Conservation (phyloP, 2,888 invertebrate genomes). For the Tigriopus californicus region DNA sequence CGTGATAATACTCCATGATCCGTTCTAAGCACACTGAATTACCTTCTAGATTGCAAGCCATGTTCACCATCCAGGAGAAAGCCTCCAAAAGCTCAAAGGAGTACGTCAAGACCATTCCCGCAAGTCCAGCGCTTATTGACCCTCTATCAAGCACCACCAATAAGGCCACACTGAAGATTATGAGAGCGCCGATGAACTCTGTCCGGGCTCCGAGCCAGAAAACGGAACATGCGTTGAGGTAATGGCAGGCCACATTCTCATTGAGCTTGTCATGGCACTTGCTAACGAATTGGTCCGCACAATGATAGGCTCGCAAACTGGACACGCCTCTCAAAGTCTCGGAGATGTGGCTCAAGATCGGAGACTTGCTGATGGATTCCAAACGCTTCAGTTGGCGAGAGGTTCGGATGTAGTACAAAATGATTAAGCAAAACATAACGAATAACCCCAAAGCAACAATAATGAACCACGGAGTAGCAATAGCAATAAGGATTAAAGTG, state of each 20-base stretch:
- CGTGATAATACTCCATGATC: conserved; percentile 76
- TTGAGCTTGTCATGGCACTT: conserved; percentile 32
- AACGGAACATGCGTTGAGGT: conserved; percentile 18
- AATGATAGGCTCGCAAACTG: conserved; percentile 23
- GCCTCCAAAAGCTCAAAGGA: conserved; percentile 29
- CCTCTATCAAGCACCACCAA: conserved; percentile 34
- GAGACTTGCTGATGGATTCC: conserved; percentile 32
- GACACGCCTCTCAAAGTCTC: conserved; percentile 32
- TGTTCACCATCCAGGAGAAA: conserved; percentile 84
- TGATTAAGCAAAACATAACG: not conserved
- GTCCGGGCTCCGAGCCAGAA: conserved; percentile 31
- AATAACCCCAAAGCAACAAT: conserved; percentile 20
- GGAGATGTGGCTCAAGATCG: conserved; percentile 32
- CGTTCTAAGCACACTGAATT: conserved; percentile 83
- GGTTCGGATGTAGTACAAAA: conserved; percentile 29
- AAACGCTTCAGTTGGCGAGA: conserved; percentile 33
- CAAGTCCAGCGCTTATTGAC: conserved; percentile 32
- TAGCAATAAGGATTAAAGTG: conserved; percentile 20
- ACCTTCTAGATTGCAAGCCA: conserved; percentile 90
- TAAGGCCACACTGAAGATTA: conserved; percentile 37
- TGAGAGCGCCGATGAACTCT: conserved; percentile 36
- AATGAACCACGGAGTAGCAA: not conserved
- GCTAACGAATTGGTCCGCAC: conserved; percentile 25
- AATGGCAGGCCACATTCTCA: conserved; percentile 24
- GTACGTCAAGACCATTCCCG: conserved; percentile 35